These are phyloP conservation scores for Anableps anableps DNA, from an alignment of 2,797 vertebrate species.

Conservation along the genomic window DNA sequence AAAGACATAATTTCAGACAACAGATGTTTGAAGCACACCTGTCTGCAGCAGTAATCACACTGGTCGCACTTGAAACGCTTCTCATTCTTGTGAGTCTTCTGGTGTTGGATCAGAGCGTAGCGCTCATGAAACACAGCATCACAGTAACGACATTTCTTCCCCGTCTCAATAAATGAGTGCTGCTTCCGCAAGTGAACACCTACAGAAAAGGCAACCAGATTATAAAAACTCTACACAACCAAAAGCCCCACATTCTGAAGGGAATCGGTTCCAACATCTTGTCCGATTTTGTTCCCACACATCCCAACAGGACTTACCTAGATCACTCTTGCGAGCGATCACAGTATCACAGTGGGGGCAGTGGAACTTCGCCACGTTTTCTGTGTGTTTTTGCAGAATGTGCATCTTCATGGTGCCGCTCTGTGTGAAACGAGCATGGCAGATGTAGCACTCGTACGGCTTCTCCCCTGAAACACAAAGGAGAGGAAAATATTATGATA, in stretches of 20 bases:
- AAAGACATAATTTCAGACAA: background rate
- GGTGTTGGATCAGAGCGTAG: constrained; percentile 98
- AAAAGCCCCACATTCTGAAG: background rate
- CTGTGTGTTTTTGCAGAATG: constrained; percentile 98
- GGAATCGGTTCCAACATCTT: background rate
- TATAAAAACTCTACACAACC: background rate
- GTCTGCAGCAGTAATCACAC: constrained; percentile 99
- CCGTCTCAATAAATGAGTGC: constrained; percentile 97
- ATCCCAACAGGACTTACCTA: constrained; percentile 80
- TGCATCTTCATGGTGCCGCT: constrained; percentile 99
- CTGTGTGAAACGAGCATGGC: constrained; percentile 97
- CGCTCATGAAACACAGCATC: constrained; percentile 98
- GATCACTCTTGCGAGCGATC: constrained; percentile 96
- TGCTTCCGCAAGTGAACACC: constrained; percentile 98
- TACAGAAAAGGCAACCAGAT: constrained; percentile 48
- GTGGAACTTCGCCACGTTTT: constrained; percentile 99
- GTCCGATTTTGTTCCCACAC: background rate
- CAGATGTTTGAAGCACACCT: constrained; percentile 76
- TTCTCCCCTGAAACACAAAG: constrained; percentile 87
- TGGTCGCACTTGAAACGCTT: constrained; percentile 98
- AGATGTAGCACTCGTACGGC: constrained; percentile 99
- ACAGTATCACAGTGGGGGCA: constrained; percentile 99
- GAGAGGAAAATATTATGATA: background rate
- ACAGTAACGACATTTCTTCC: constrained; percentile 97
- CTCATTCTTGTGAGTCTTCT: constrained; percentile 99